Evolutionary conservation across 1,140 invertebrate species (phyloP), one percentile per base, ranked within the genome.

Genomic region (Micrasema minimum): DNA sequence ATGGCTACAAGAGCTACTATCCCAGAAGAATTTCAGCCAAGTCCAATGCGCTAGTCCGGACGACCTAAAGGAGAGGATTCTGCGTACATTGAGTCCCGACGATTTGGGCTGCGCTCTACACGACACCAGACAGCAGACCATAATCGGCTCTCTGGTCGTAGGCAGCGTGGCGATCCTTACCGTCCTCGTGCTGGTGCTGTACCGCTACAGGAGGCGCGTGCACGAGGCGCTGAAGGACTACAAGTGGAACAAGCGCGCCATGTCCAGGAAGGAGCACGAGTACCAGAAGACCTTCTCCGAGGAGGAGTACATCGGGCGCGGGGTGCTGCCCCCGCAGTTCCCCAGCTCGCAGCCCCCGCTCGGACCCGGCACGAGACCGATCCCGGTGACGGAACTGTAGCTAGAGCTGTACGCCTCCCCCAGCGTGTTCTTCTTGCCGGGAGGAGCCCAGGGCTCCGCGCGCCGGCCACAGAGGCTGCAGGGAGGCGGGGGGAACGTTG

Each of bases 331-430:
- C 66, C 86, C 87, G 55, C 86, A 87, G 71, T 87, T 88, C 80
- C 85, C 86, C 78, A 79, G 86, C 86, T 75, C 83, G 82, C 78
- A 83, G 77, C 81, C 86, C 75, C 79, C 87, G 78, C 79, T 87
- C 81, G 77, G 86, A 76, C 86, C 80, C 77, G 86, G 87, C 79
- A 83, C 88, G 14, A 87, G 93, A 79, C 90, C 92, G 3, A 93
- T 94, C 77, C 93, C 93, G 45, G 92, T 95, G 72, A 95, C 93
- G 83, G 93, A 95, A 82, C 92, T 96, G 90, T 96, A 94, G 92
- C 92, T 93, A 93, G 92, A 93, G 87, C 90, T 92, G 85, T 90
- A 90, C 88, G 88, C 90, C 83, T 88, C 90, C 79, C 90, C 90
- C 87, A 90, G 89, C 83, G 88, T 88, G 68, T 89, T 88, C 80